Evolutionary conservation across 1,140 invertebrate genomes (phyloP), one percentile per base, ranked within the genome.

Genomic region (Bombyx mori): DNA sequence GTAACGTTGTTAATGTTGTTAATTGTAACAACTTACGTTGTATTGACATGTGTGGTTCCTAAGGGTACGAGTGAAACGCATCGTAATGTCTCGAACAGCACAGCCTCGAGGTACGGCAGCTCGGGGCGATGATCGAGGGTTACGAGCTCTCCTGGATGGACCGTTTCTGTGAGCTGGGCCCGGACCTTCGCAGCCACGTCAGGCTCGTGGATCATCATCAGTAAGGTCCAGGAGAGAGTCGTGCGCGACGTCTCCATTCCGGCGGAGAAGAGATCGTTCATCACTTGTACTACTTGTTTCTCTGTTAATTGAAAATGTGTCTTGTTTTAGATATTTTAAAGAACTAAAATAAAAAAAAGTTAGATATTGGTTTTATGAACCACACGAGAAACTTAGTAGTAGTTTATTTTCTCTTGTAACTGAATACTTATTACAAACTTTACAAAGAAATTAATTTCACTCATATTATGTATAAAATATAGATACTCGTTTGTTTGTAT

Each of bases 181-280:
- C 94, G 93, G 0, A 97, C 92, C 4, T 91, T 91, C 8, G 83
- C 85, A 71, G 95, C 94, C 3, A 93, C 89, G 45, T 94, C 90
- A 0, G 94, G 94, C 74, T 97, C 88, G 63, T 94, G 91, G 10
- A 96, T 76, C 90, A 97, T 93, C 68, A 94, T 92, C 1, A 97
- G 85, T 22, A 96, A 88, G 1, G 94, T 89, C 94, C 95, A 97
- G 12, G 93, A 90, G 2, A 97, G 72, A 0, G 95, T 93, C 0
- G 92, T 95, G 60, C 96, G 94, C 7, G 96, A 94, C 0, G 96
- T 97, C 81, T 97, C 96, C 90, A 96, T 94, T 6, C 96, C 96
- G 54, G 94, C 95, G 2, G 93, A 92, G 85, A 96, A 97, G 8
- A 98, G 84, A 69, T 97, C 96, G 7, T 92, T 93, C 70, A 97